These are phyloP conservation scores for Nipponia nippon DNA, from an alignment of 2,113 vertebrate genomes.

Conservation along the genomic window DNA sequence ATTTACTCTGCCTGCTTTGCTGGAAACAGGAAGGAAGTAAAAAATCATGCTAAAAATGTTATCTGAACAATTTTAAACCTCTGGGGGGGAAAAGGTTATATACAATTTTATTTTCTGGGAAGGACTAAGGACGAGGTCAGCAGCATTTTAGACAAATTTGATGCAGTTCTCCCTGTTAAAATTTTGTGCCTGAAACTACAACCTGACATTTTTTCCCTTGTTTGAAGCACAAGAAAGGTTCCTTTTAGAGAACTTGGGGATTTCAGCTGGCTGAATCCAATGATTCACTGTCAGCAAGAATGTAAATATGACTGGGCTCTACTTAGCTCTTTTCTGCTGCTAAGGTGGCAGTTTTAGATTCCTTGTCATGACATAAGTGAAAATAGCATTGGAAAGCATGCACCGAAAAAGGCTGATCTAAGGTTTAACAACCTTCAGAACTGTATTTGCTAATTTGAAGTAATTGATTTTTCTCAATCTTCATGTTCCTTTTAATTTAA, in stretches of 20 bases:
- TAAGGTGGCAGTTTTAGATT: not conserved
- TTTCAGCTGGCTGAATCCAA: conserved; percentile 2
- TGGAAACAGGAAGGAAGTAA: conserved; percentile 17
- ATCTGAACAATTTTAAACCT: not conserved
- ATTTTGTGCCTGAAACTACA: not conserved
- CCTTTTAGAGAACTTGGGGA: not conserved
- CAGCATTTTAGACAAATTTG: not conserved
- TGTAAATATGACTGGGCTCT: not conserved
- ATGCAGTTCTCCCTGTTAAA: not conserved
- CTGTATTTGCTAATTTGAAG: not conserved
- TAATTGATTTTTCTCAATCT: conserved; percentile 25
- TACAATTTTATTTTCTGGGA: not conserved
- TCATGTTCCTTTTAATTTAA: not conserved
- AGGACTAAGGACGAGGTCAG: not conserved
- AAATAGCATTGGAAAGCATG: not conserved
- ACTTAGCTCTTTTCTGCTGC: conserved; percentile 1
- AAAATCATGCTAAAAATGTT: not conserved
- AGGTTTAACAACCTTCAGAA: not conserved
- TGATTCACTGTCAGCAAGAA: conserved; percentile 19
- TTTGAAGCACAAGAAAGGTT: not conserved
- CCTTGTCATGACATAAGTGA: not conserved
- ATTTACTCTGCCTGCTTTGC: not conserved
- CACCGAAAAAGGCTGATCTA: not conserved
- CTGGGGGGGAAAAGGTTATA: not conserved
- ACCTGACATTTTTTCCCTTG: not conserved